Evolutionary conservation across 2,888 invertebrate genomes (phyloP).

Genomic region (Ferrisia virgata): DNA sequence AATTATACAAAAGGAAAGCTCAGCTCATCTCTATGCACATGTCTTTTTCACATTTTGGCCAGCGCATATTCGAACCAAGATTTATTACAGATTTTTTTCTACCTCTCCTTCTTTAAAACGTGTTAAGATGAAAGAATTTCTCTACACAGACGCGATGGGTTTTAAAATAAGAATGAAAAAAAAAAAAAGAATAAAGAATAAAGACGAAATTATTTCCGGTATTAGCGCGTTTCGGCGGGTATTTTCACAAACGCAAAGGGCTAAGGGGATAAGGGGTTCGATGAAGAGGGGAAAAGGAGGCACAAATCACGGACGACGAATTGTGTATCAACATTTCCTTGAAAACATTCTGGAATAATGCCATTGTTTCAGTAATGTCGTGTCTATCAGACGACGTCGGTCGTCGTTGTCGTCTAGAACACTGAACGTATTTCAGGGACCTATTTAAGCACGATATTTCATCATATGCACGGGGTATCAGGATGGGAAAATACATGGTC

Average conservation of each 20-base stretch:
- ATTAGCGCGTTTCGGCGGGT: background rate
- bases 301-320: background rate
- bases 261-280: too few relatives aligned
- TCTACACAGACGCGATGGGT: background rate
- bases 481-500: too few relatives aligned
- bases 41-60: background rate
- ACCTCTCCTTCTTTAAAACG: background rate
- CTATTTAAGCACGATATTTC: background rate
- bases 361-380: background rate
- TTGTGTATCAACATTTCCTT: background rate
- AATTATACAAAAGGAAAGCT: too few relatives aligned
- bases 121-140: background rate
- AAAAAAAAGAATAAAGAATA: too few relatives aligned
- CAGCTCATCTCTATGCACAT: too few relatives aligned
- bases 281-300: background rate
- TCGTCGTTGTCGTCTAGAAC: background rate
- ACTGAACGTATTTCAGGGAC: background rate
- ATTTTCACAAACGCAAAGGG: background rate
- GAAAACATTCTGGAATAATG: background rate
- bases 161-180: background rate
- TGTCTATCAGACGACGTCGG: background rate
- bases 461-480: too few relatives aligned
- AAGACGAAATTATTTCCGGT: background rate
- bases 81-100: background rate
- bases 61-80: background rate